A percentile compares a stretch with the other conserved stretches of the same genome.
Conservation (phyloP, 2,888 invertebrate species). For the Invenusta paracnida region DNA sequence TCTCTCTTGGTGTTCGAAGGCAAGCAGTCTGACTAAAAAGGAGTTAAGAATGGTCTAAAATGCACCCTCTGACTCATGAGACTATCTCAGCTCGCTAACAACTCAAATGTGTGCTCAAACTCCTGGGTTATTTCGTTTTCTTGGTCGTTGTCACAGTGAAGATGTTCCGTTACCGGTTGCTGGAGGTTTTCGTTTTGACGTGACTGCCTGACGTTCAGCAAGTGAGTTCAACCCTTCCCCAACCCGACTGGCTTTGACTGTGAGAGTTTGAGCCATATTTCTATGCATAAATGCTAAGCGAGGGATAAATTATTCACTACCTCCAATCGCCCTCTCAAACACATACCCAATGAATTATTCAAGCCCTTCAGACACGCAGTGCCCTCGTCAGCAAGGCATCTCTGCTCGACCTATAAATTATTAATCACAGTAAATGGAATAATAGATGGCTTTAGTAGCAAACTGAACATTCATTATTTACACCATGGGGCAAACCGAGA, state of each 20-base stretch:
- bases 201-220: too few species aligned
- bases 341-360: constrained; percentile 22
- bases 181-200: too few species aligned
- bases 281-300: constrained; percentile 40
- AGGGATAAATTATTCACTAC: constrained; percentile 28
- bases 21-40: too few species aligned
- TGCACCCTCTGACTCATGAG: too few species aligned
- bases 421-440: constrained; percentile 43
- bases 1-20: too few species aligned
- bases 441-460: constrained; percentile 42
- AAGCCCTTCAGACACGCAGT: constrained; percentile 29
- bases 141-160: too few species aligned
- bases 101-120: too few species aligned
- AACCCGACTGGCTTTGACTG: constrained; percentile 1
- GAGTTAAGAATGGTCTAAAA: too few species aligned
- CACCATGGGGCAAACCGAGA: constrained; percentile 23
- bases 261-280: constrained; percentile 34
- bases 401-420: constrained; percentile 40
- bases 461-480: constrained; percentile 29
- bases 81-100: too few species aligned
- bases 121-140: too few species aligned
- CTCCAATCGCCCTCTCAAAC: constrained; percentile 35
- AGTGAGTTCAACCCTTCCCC: constrained; percentile 1
- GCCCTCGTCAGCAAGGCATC: constrained; percentile 24
- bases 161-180: too few species aligned